Base-by-base conservation (phyloP, 1,140 invertebrate species). In the Bombus waltoni region DNA sequence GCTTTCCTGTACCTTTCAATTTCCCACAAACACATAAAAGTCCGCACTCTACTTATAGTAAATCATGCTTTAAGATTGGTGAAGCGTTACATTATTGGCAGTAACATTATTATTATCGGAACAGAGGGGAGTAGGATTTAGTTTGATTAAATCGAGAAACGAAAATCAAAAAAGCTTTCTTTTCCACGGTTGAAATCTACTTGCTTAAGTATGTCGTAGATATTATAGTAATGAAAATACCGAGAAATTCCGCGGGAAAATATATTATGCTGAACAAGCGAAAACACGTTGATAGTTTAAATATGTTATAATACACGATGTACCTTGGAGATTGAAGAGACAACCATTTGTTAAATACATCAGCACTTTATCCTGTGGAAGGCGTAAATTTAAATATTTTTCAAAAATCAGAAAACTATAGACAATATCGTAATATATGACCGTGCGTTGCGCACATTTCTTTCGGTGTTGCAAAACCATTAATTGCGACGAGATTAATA, bases 301-400 rank as follows among this genome's bases (percentile, higher is more conserved):
- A 47, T 53, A 35, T 53, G 78, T 76, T 78, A 42, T 32, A 28
- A 77, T 62, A 62, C 9, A 57, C 38, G 22, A 78, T 32, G 25
- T 80, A 84, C 32, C 40, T 79, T 80, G 53, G 13, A 71, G 25
- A 80, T 84, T 40, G n/a, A 68, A n/a, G 28, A 70, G 57, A n/a
- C 65, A 78, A 44, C 25, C 71, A 57, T 62, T 68, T 80, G 83
- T 84, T 84, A 57, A 84, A 84, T 72, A 71, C 80, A 8, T 78
- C 53, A 72, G 76, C 53, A 72, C 35, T 70, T 84, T 84, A 84
- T 72, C 76, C 79, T 72, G 76, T 84, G 79, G 42, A 72, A 80
- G n/a, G 76, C 66, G 83, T 84, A 76, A 80, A 84, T 59, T 84
- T 10, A 59, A 84, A 80, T 84, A 84, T 84, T 84, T 84, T 84